phyloP scores from a whole-genome alignment of 2,888 invertebrate genomes.

The Phortica magna region DNA sequence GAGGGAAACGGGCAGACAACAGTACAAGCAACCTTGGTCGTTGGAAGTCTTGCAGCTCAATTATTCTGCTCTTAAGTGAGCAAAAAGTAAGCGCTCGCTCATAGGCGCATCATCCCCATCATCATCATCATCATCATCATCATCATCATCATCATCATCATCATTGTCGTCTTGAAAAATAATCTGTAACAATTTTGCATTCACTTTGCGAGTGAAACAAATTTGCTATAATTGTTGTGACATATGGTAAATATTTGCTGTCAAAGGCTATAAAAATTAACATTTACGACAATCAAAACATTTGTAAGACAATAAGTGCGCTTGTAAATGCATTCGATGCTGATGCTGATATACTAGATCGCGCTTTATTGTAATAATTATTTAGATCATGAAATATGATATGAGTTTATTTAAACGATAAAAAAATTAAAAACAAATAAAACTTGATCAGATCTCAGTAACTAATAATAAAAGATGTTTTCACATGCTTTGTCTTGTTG shows the following conservation, averaged over 20 bases:
- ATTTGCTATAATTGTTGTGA: slow-evolving; percentile 52
- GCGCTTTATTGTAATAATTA: slow-evolving; percentile 21
- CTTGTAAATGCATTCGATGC: neutral
- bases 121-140: slow-evolving; percentile 24
- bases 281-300: slow-evolving; percentile 20
- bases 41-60: slow-evolving; percentile 3
- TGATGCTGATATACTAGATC: slow-evolving; percentile 22
- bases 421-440: neutral
- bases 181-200: slow-evolving; percentile 46
- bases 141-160: slow-evolving; percentile 21
- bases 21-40: slow-evolving; percentile 14
- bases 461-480: neutral
- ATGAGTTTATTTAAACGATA: neutral
- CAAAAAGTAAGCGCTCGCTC: neutral
- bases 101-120: neutral
- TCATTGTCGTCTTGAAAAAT: neutral
- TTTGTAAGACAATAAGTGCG: neutral
- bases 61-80: slow-evolving; percentile 11
- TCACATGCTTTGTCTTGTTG: neutral
- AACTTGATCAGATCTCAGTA: no score
- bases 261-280: slow-evolving; percentile 41
- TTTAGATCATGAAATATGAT: slow-evolving; percentile 21
- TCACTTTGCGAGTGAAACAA: slow-evolving; percentile 56
- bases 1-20: neutral
- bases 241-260: slow-evolving; percentile 55